Evolutionary conservation across 2,888 invertebrate species (phyloP), one percentile per base, ranked within the genome.

Genomic region (Drosophila emarginata): DNA sequence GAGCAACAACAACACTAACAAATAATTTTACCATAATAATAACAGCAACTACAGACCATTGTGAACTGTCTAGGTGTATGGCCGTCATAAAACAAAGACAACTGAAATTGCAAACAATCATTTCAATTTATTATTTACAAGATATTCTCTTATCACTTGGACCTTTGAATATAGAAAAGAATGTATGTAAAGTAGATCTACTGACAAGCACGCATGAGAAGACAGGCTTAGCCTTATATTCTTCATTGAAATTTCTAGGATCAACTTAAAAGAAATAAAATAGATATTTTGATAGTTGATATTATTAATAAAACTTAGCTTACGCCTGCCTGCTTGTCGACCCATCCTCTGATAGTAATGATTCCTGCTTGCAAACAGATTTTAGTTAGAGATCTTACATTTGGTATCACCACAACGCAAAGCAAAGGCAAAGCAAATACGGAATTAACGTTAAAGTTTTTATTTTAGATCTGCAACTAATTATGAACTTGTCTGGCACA

Each of bases 181-280:
- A 26, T 1, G 26, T 26, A 45, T 18, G 11, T 1, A 2, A 7
- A 40, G 4, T 39, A 39, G 3, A 37, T 1, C 4, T 4, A n/a
- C 4, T 2, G 3, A 1, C 4, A n/a, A 37, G 37, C n/a, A 23
- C 23, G 23, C n/a, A 23, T 4, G 23, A 4, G 23, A 23, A 23
- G 23, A 23, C 23, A 23, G 23, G 2, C 23, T 23, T 23, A 23
- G 2, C 2, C 23, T 23, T 4, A 23, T 23, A 23, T 74, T 69
- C 62, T 67, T 87, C 69, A 70, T 79, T 85, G 64, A 74, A 79
- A 79, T 87, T 68, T 23, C 23, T 23, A 23, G 23, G 23, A 23
- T 23, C 23, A 23, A 23, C 23, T 23, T 23, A 2, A 23, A 23
- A 23, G 23, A 23, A 23, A 23, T 23, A 23, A 68, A 74, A 67